phyloP scores from a whole-genome alignment of 2,797 vertebrate species.

The Ptychadena robeensis region DNA sequence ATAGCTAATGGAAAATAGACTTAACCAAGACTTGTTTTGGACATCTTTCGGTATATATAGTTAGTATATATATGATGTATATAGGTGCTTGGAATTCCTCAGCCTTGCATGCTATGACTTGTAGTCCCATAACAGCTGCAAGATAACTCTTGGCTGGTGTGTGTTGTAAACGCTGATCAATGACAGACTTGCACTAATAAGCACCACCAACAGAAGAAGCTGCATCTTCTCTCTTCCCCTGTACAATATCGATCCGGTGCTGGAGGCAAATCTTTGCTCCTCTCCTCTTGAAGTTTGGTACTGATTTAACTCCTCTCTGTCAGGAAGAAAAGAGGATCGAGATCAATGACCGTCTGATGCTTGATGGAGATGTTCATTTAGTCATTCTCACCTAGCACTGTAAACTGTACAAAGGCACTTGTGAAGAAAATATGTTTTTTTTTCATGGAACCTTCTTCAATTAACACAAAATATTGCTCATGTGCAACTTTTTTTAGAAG shows the following conservation, averaged over 20 bases:
- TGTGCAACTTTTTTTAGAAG: no score
- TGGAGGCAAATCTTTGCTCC: slow-evolving; percentile 9
- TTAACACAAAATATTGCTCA: neutral
- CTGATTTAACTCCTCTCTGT: slow-evolving; percentile 40
- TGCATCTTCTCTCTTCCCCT: neutral
- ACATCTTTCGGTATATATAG: no score
- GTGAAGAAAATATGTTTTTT: neutral
- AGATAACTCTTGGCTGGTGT: no score
- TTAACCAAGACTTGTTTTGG: no score
- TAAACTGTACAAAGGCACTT: neutral
- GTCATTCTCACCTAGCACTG: neutral
- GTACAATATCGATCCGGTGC: slow-evolving; percentile 37
- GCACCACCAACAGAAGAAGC: slow-evolving; percentile 14
- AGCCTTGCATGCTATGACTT: neutral
- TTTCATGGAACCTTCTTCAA: neutral
- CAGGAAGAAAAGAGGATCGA: neutral
- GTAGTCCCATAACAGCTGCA: neutral
- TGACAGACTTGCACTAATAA: slow-evolving; percentile 45
- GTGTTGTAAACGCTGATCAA: slow-evolving; percentile 26
- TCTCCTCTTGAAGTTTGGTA: slow-evolving; percentile 23
- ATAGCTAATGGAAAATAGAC: no score
- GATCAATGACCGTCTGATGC: neutral
- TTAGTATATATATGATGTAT: no score
- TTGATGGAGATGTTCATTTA: neutral
- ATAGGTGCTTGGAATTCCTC: neutral